Evolutionary conservation across 2,888 invertebrate genomes (phyloP).

Genomic region (Patella caerulea): DNA sequence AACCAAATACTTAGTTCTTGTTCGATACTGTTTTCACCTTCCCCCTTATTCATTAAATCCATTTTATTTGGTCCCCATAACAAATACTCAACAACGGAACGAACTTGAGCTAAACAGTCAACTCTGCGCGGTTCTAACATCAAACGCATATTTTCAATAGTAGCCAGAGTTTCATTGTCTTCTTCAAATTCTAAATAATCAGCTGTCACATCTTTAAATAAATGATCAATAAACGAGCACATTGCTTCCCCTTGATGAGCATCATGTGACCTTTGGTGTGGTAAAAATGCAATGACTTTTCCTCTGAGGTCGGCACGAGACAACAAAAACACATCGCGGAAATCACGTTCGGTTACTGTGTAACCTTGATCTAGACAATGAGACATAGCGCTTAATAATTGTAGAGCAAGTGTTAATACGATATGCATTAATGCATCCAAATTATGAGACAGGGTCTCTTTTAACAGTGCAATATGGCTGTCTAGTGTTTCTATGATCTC

Average conservation of each 20-base stretch:
- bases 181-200: slow-evolving; percentile 39
- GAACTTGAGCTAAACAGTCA: slow-evolving; percentile 56
- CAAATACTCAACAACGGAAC: slow-evolving; percentile 60
- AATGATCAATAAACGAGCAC: slow-evolving; percentile 55
- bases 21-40: slow-evolving; percentile 45
- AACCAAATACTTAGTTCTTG: slow-evolving; percentile 61
- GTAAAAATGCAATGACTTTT: slow-evolving; percentile 56
- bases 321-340: slow-evolving; percentile 57
- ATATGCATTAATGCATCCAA: slow-evolving; percentile 49
- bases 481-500: slow-evolving; percentile 58
- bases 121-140: slow-evolving; percentile 50
- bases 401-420: slow-evolving; percentile 51
- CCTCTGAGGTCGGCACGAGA: slow-evolving; percentile 49
- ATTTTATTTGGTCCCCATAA: slow-evolving; percentile 58
- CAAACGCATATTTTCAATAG: slow-evolving; percentile 45
- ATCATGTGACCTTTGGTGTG: slow-evolving; percentile 57
- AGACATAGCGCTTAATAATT: slow-evolving; percentile 62
- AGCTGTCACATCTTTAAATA: slow-evolving; percentile 48
- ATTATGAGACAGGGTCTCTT: slow-evolving; percentile 47
- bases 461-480: slow-evolving; percentile 46
- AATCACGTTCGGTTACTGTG: slow-evolving; percentile 57
- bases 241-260: slow-evolving; percentile 58
- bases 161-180: slow-evolving; percentile 24
- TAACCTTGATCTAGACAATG: slow-evolving; percentile 61
- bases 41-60: slow-evolving; percentile 31